Percentiles rank a stretch among this genome's conserved stretches.
Evolutionary conservation across 2,888 invertebrate species (phyloP).

Genomic region (Empis livida): DNA sequence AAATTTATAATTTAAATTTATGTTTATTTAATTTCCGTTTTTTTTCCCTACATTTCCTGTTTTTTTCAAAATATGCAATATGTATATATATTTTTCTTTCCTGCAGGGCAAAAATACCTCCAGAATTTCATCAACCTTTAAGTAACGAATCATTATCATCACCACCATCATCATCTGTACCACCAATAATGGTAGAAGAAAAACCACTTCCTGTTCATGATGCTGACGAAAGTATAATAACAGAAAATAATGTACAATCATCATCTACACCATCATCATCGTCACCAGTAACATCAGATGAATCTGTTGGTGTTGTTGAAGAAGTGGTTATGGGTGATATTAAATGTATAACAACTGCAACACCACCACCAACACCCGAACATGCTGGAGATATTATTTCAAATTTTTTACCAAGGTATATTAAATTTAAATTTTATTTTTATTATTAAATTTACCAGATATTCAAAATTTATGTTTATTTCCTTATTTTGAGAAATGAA

Average conservation of each 20-base stretch:
- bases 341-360: neutral
- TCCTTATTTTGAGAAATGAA: too few relatives aligned
- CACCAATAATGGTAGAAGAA: neutral
- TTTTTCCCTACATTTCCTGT: neutral
- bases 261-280: neutral
- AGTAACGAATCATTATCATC: conserved; percentile 9
- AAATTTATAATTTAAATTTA: too few relatives aligned
- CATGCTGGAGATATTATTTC: conserved; percentile 65
- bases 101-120: conserved; percentile 55
- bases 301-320: too few relatives aligned
- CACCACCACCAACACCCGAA: conserved; percentile 57
- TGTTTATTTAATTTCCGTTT: too few relatives aligned
- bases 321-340: too few relatives aligned
- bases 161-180: neutral
- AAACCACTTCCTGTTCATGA: neutral
- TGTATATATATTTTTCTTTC: neutral
- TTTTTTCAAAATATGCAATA: too few relatives aligned
- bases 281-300: neutral
- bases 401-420: conserved; percentile 59
- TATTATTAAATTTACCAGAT: neutral
- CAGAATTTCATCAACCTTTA: conserved; percentile 43
- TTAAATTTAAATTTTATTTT: conserved; percentile 9
- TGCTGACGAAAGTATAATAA: neutral
- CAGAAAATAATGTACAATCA: neutral
- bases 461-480: too few relatives aligned